Percentiles rank a stretch among this genome's conserved stretches.
Conservation (phyloP, 2,888 invertebrate genomes). For the Hydroisotoma schaefferi region DNA sequence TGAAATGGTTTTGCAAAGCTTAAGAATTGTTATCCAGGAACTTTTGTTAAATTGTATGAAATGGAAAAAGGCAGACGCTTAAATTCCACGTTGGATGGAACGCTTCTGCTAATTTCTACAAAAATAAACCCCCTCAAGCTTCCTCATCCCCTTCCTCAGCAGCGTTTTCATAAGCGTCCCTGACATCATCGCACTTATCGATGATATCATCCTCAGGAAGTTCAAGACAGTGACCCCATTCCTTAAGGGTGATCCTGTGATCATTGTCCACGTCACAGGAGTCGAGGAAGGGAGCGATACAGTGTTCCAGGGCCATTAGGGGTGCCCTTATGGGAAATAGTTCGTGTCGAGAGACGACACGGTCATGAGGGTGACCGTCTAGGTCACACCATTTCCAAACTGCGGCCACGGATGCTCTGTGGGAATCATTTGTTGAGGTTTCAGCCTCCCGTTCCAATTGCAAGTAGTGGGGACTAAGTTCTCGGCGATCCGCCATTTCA, state of each 20-base stretch:
- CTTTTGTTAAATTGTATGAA: too few species aligned
- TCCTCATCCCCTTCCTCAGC: constrained; percentile 36
- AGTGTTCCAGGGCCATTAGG: constrained; percentile 92
- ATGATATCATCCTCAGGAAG: constrained; percentile 63
- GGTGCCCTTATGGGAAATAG: constrained; percentile 87
- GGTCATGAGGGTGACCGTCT: constrained; percentile 83
- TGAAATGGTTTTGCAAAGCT: too few species aligned
- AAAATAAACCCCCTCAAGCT: too few species aligned
- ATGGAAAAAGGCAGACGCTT: too few species aligned
- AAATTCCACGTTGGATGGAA: too few species aligned
- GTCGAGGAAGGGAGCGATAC: constrained; percentile 94
- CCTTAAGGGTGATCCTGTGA: constrained; percentile 82
- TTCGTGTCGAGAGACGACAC: constrained; percentile 51
- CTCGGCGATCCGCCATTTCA: constrained; percentile 83
- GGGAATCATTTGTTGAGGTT: constrained; percentile 65
- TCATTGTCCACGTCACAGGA: constrained; percentile 83
- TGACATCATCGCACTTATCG: constrained; percentile 74
- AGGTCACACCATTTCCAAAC: constrained; percentile 99
- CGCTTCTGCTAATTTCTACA: too few species aligned
- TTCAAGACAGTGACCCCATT: constrained; percentile 72
- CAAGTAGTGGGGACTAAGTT: constrained; percentile 75
- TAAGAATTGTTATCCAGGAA: too few species aligned
- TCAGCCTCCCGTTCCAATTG: constrained; percentile 87
- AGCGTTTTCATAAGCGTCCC: constrained; percentile 52
- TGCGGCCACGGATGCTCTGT: constrained; percentile 86